Evolutionary conservation across 2,888 invertebrate genomes (phyloP).

Genomic region (Drosophila atroscutellata): DNA sequence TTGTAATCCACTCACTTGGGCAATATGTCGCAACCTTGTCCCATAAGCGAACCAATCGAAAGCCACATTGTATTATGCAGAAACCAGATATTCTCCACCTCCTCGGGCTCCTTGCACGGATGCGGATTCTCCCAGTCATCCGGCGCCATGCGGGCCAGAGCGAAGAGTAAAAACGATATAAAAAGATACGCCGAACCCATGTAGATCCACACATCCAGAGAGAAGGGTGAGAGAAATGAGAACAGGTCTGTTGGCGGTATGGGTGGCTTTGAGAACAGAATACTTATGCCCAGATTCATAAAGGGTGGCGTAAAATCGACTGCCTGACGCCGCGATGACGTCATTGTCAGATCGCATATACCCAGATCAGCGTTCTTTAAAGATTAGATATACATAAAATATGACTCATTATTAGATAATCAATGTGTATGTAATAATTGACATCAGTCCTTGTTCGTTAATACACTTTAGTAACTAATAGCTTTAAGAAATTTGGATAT

Average conservation of each 20-base stretch:
- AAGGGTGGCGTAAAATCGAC: slow-evolving; percentile 99
- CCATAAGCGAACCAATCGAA: slow-evolving; percentile 95
- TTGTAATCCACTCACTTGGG: slow-evolving; percentile 89
- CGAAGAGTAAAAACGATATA: slow-evolving; percentile 93
- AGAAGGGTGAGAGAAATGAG: slow-evolving; percentile 95
- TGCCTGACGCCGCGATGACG: slow-evolving; percentile 93
- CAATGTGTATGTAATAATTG: background rate
- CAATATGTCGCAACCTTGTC: slow-evolving; percentile 96
- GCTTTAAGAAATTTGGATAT: fast-evolving
- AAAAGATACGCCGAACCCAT: slow-evolving; percentile 94
- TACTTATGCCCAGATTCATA: slow-evolving; percentile 97
- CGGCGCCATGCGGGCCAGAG: slow-evolving; percentile 93
- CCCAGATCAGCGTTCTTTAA: slow-evolving; percentile 94
- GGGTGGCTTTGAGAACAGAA: slow-evolving; percentile 92
- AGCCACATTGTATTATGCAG: slow-evolving; percentile 96
- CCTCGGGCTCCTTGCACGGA: slow-evolving; percentile 94
- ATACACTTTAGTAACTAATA: background rate
- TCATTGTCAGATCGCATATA: slow-evolving; percentile 98
- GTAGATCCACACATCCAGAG: slow-evolving; percentile 95
- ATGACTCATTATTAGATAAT: background rate
- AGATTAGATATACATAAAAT: background rate
- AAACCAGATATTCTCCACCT: slow-evolving; percentile 94
- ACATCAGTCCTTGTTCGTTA: background rate
- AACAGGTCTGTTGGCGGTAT: slow-evolving; percentile 92
- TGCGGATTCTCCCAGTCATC: slow-evolving; percentile 97